phyloP scores from a whole-genome alignment of 2,113 vertebrate genomes.

The Phaethornis superciliosus region DNA sequence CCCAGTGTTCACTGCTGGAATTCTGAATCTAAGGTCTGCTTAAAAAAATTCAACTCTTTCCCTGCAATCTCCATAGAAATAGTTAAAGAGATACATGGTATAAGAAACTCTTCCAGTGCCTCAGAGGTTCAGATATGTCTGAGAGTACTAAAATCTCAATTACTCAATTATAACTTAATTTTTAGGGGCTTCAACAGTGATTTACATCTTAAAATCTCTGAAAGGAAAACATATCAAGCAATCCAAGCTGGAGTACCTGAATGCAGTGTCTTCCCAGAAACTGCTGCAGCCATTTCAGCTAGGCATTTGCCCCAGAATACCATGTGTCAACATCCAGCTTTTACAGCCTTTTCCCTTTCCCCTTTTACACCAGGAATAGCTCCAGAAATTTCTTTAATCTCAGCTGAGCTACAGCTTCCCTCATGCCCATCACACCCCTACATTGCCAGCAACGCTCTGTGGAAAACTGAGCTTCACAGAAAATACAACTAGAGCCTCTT shows the following conservation, averaged over 20 bases:
- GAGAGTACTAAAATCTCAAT: conserved; percentile 50
- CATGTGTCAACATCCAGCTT: neutral
- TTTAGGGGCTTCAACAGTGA: conserved; percentile 58
- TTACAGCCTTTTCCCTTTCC: neutral
- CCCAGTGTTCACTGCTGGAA: conserved; percentile 24
- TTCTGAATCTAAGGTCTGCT: conserved; percentile 23
- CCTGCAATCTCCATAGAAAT: neutral
- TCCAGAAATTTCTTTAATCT: neutral
- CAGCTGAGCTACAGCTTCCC: neutral
- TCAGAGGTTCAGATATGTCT: conserved; percentile 25
- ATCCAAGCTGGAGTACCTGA: conserved; percentile 29
- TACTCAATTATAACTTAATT: conserved; percentile 55
- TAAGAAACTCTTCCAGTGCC: conserved; percentile 33
- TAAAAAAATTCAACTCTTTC: neutral
- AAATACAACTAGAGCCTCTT: neutral
- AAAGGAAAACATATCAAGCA: conserved; percentile 57
- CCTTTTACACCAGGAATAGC: neutral
- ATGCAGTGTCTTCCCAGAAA: neutral
- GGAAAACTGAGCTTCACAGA: neutral
- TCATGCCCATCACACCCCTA: rapidly evolving
- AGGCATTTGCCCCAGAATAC: neutral
- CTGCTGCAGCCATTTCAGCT: neutral
- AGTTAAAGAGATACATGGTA: neutral
- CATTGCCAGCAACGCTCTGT: neutral
- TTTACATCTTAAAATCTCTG: conserved; percentile 44